These are phyloP conservation scores for Myotis lucifugus DNA, from an alignment of 2,113 vertebrate genomes.

Conservation along the genomic window DNA sequence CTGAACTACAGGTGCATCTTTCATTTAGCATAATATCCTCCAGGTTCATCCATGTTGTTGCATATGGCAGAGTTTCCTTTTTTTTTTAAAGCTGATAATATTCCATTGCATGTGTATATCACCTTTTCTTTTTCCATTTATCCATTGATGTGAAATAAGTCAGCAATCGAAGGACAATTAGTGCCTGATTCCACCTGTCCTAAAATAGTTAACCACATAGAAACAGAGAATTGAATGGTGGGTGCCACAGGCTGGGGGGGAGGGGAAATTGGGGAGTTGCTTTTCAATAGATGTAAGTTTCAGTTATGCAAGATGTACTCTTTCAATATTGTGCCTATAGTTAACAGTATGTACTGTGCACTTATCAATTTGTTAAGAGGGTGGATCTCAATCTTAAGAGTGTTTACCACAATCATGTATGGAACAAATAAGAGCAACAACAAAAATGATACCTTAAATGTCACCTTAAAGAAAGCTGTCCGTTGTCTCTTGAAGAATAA, in stretches of 20 bases:
- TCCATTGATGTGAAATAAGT: not conserved
- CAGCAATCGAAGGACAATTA: not conserved
- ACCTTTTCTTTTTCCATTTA: not conserved
- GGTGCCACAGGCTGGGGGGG: not conserved
- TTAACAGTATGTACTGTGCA: not conserved
- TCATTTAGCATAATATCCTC: not conserved
- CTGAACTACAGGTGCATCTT: not conserved
- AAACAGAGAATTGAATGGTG: not conserved
- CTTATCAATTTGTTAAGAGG: not conserved
- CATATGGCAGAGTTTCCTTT: not conserved
- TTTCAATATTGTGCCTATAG: not conserved
- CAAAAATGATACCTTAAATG: not conserved
- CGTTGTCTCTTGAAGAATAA: not conserved
- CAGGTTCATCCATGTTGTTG: not conserved
- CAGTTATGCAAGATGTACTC: not conserved
- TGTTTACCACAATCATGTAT: not conserved
- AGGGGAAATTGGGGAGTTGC: not conserved
- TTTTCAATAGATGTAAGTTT: not conserved
- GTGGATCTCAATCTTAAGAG: not conserved
- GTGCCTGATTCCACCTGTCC: not conserved
- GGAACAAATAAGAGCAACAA: not conserved
- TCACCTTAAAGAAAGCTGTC: not conserved
- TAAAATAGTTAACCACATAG: not conserved
- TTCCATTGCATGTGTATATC: not conserved
- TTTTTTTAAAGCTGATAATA: not conserved